Percentiles rank a stretch among this genome's conserved stretches.
These are phyloP conservation scores for Luidia sarsii DNA, from an alignment of 53 echinoderm and acorn worm genomes.

Conservation along the genomic window DNA sequence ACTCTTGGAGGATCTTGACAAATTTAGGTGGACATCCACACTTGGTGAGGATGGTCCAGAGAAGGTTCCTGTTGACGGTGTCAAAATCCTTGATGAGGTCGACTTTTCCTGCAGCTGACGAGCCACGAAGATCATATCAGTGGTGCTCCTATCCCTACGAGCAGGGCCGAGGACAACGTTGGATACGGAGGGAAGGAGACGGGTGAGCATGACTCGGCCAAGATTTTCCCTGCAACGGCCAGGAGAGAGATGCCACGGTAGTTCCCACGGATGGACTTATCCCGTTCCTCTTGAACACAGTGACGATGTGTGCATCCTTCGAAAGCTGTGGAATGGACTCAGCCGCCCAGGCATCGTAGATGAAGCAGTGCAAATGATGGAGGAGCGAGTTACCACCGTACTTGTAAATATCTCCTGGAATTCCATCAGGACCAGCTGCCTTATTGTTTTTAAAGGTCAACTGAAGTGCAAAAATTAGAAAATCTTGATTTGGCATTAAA, in stretches of 20 bases:
- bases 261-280: background rate
- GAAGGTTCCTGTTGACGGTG: conserved; percentile 17
- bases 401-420: background rate
- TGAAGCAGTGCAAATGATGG: background rate
- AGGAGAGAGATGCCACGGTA: conserved; percentile 9
- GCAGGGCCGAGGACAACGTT: conserved; percentile 15
- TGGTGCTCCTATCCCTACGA: conserved; percentile 30
- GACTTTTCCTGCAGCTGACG: conserved; percentile 36
- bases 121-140: conserved; percentile 13
- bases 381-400: background rate
- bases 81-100: conserved; percentile 50
- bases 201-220: background rate
- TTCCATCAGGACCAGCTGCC: background rate
- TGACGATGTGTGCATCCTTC: conserved; percentile 10
- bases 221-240: conserved; percentile 6
- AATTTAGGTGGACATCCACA: conserved; percentile 32
- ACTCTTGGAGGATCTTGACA: background rate
- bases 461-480: too few species aligned
- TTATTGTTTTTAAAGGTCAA: too few species aligned
- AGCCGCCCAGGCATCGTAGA: background rate
- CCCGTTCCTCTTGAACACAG: conserved; percentile 14
- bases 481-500: too few species aligned
- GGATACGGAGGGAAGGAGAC: conserved; percentile 3
- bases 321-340: conserved; percentile 1
- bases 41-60: conserved; percentile 25